Evolutionary conservation across 2,113 vertebrate genomes (phyloP).

Genomic region (Alosa alosa): DNA sequence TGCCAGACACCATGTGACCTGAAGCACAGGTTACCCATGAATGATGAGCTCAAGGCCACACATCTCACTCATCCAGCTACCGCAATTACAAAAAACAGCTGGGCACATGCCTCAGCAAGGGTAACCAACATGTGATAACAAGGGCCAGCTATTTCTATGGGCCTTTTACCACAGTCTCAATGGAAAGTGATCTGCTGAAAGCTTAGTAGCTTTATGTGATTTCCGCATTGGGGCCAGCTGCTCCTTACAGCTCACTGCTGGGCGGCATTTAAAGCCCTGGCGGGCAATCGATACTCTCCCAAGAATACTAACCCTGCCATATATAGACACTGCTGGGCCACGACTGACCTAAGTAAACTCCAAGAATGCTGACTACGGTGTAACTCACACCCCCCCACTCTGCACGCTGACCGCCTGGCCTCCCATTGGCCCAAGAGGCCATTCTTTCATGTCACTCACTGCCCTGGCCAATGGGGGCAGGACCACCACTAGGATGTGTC

Average conservation of each 20-base stretch:
- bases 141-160: conserved; percentile 31
- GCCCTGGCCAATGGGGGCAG: conserved; percentile 14
- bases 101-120: not conserved
- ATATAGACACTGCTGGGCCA: conserved; percentile 68
- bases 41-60: not conserved
- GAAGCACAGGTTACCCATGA: conserved; percentile 18
- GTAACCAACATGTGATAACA: not conserved
- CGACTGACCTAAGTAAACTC: conserved; percentile 48
- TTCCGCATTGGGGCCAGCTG: conserved; percentile 53
- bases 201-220: conserved; percentile 39
- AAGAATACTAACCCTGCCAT: conserved; percentile 72
- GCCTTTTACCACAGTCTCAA: conserved; percentile 8
- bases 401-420: not conserved
- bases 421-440: not conserved
- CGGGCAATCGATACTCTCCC: conserved; percentile 73
- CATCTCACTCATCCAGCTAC: not conserved
- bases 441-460: conserved; percentile 17
- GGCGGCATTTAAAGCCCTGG: conserved; percentile 63
- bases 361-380: conserved; percentile 69
- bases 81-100: conserved; percentile 20
- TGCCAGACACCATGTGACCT: not conserved
- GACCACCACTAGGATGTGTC: not conserved
- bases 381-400: conserved; percentile 50
- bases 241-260: conserved; percentile 41
- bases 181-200: conserved; percentile 42